Base-by-base conservation (phyloP, 2,888 invertebrate species). In the Chironomus tentans region DNA sequence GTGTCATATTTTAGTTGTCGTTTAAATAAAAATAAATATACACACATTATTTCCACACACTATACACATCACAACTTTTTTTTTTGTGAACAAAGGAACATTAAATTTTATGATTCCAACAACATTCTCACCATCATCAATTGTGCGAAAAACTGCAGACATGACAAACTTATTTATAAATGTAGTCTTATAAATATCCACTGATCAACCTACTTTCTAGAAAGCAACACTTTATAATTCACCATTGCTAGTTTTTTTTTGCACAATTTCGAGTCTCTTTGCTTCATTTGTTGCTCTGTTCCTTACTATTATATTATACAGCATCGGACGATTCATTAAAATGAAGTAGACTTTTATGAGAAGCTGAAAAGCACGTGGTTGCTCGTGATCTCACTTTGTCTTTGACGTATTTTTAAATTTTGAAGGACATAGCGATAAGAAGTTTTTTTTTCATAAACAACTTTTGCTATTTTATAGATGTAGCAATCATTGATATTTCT, bases 121-220 rank as follows among this genome's bases (percentile, higher is more conserved):
- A 62, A 5, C 56, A 15, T 56, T 56, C 21, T 62, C 13, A 65
- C 22, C 38, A 38, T 38, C 38, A 38, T 38, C 10, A 38, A 65
- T 65, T 65, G 65, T 65, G 21, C 15, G 21, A 62, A 21, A 62
- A 62, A 62, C 22, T 21, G 18, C 22, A 62, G 22, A 18, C 62
- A 65, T 65, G 65, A 65, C 65, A 65, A 65, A 65, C 18, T 38
- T 65, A 65, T 65, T 65, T 65, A 65, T 65, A 56, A 15, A 38
- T n/a, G 4, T 56, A n/a, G 15, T 56, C 56, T 18, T 56, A n/a
- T 15, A 24, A 62, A 62, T 21, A 10, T 21, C 15, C 21, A 15
- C 15, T 50, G 15, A 65, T 22, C 65, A 65, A 65, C 65, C 65
- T 65, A 65, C 22, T 21, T 65, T 65, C 65, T 65, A 13, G 13